Base-by-base conservation (phyloP, 2,113 vertebrate species). In the Pedetes capensis region DNA sequence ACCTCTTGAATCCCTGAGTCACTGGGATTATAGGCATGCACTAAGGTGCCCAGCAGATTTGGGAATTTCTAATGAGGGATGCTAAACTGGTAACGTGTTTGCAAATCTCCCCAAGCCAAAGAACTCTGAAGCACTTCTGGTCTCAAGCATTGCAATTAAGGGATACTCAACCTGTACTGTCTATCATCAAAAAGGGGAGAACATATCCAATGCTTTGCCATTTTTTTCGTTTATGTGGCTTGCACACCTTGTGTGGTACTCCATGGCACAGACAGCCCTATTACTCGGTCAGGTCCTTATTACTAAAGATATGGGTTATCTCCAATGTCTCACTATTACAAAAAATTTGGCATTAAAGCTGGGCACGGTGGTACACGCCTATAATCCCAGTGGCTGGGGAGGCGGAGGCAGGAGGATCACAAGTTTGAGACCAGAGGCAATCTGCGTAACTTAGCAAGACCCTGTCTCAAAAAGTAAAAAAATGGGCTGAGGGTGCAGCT, bases 171-270 rank as follows among this genome's bases (percentile, higher is more conserved):
- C 53, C 20, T n/a, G 34, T 20, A 23, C 11, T 8, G 44, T 25
- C 22, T 14, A 39, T 49, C 74, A 11, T 6, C 39, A 69, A 66
- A 37, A 59, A n/a, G 7, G 12, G 75, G 10, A 16, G 8, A 8
- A 1, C 0, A 32, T 0, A 3, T 7, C 25, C 17, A 44, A 9
- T 0, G 12, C n/a, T 10, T 4, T 37, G 59, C 18, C 61, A 37
- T 37, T 59, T 34, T 14, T 27, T 22, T 25, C 27, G 16, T 18
- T 9, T 47, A 17, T 1, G 8, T 1, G 6, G 64, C 16, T 57
- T 37, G 8, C 3, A 47, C 44, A 39, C 32, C 9, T 25, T 64
- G 27, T 18, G 25, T 14, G 16, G 53, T 8, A 37, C 14, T 6
- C 13, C 20, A 57, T 22, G 5, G 16, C 20, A 34, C 34, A 66